Base-by-base conservation (phyloP, 1,140 invertebrate genomes). In the Drosophila sproati region DNA sequence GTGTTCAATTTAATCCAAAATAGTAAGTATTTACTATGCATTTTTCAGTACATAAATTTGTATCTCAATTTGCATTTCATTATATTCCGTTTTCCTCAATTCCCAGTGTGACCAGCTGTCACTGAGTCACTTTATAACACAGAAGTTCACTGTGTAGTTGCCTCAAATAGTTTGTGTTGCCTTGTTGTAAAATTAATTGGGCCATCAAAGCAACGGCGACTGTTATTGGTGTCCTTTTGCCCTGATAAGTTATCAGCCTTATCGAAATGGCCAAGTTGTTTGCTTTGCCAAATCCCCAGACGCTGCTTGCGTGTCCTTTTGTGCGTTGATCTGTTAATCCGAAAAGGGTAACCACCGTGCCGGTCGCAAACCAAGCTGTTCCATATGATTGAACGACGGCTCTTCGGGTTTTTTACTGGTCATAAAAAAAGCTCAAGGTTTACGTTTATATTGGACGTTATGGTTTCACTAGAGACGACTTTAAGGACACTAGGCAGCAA, bases 261-360 rank as follows among this genome's bases (percentile, higher is more conserved):
- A 86, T 78, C 78, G 66, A 75, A 78, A 81, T 81, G 61, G 70
- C 59, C n/a, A 8, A 56, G 71, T 48, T 41, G 43, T 29, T 68
- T 35, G 20, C 8, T 47, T 39, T 29, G 7, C 29, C 31, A 72
- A 71, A 64, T 66, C 79, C 79, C 61, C 59, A 82, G 72, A 82
- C 79, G 76, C 77, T 73, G 82, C 64, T 59, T 66, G 34, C n/a
- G 50, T 63, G 57, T 60, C 66, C 66, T 59, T 78, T 77, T 88
- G 73, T 83, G 83, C 62, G 77, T 72, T 82, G 79, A 82, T 88
- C 82, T 88, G 79, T 64, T 87, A 87, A 87, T 87, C 80, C 83
- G 48, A 70, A 80, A 87, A 83, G 70, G 85, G 80, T 73, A 63
- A 41, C 64, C 67, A 43, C 39, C 20, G 20, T 20, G 37, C 39